A percentile compares a stretch with the other conserved stretches of the same genome.
phyloP scores from a whole-genome alignment of 2,888 invertebrate species.

The Meloe dianella region DNA sequence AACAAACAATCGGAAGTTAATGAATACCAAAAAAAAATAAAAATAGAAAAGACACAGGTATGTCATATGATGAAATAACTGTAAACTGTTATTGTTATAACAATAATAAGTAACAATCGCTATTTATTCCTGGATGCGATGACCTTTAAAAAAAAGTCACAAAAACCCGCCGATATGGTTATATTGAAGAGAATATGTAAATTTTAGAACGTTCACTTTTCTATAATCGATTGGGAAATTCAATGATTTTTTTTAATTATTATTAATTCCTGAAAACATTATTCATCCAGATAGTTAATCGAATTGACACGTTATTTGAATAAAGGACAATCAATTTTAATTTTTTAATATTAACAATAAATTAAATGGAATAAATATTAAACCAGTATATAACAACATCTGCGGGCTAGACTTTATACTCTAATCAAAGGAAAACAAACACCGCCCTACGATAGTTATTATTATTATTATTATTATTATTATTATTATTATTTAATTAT shows the following conservation, averaged over 20 bases:
- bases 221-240: constrained; percentile 24
- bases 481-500: too few species aligned
- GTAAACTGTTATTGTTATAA: constrained; percentile 34
- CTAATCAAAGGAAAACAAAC: constrained; percentile 4
- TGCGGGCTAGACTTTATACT: constrained; percentile 6
- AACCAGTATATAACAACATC: neutral
- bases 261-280: neutral
- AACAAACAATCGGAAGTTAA: too few species aligned
- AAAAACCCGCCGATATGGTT: constrained; percentile 18
- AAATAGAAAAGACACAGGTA: too few species aligned
- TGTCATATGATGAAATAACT: constrained; percentile 38
- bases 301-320: constrained; percentile 1
- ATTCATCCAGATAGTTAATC: neutral
- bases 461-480: too few species aligned
- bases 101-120: constrained; percentile 24
- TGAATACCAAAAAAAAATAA: constrained; percentile 24
- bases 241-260: neutral
- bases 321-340: constrained; percentile 1
- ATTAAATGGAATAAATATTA: neutral
- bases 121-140: constrained; percentile 37
- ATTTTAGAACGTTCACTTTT: constrained; percentile 27
- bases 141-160: constrained; percentile 39
- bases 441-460: neutral
- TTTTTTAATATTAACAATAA: neutral
- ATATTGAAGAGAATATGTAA: neutral